phyloP scores from a whole-genome alignment of 2,888 invertebrate genomes.

The Xylocampa areola region DNA sequence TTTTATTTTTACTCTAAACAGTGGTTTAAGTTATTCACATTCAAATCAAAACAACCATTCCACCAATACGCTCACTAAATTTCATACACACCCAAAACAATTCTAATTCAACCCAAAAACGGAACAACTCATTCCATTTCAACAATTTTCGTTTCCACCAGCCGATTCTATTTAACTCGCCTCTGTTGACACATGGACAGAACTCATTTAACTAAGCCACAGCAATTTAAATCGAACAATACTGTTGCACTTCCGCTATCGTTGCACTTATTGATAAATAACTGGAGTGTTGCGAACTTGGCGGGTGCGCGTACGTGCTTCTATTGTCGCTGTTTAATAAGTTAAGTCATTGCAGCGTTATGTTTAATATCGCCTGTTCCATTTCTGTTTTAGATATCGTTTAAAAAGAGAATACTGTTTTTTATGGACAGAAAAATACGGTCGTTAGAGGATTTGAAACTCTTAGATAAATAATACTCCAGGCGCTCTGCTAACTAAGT shows the following conservation, averaged over 20 bases:
- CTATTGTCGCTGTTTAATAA: conserved; percentile 15
- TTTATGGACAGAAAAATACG: too few species aligned
- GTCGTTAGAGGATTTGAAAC: too few species aligned
- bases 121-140: conserved; percentile 20
- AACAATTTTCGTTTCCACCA: conserved; percentile 56
- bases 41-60: conserved; percentile 5
- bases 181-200: conserved; percentile 56
- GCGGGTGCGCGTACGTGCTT: conserved; percentile 4
- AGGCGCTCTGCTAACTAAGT: too few species aligned
- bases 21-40: neutral
- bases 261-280: conserved; percentile 51
- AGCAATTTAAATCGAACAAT: conserved; percentile 65
- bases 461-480: too few species aligned
- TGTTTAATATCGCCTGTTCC: neutral
- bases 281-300: conserved; percentile 27
- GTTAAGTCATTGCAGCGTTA: neutral
- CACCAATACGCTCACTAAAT: too few species aligned
- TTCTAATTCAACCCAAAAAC: conserved; percentile 22
- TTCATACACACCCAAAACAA: conserved; percentile 5
- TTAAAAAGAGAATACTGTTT: too few species aligned
- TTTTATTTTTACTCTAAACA: too few species aligned
- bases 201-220: conserved; percentile 77
- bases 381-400: neutral
- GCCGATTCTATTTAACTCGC: conserved; percentile 67
- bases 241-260: too few species aligned